Evolutionary conservation across 2,888 invertebrate species (phyloP).

Genomic region (Apamea epomidion): DNA sequence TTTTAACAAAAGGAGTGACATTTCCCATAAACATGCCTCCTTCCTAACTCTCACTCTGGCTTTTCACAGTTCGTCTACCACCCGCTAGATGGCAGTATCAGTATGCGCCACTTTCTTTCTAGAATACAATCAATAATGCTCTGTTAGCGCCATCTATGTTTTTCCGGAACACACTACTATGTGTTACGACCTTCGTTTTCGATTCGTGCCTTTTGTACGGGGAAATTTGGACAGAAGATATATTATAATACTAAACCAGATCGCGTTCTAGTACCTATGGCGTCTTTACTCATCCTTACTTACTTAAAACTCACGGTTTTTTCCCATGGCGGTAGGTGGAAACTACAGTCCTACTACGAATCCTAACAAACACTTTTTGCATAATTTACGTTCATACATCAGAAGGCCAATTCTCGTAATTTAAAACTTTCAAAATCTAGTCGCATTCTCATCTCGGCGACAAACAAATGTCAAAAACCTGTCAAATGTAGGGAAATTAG

Average conservation of each 20-base stretch:
- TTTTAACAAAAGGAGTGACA: background rate
- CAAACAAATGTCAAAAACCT: no score
- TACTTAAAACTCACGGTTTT: no score
- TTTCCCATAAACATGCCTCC: background rate
- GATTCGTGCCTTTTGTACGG: background rate
- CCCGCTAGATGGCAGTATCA: slow-evolving; percentile 73
- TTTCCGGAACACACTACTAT: slow-evolving; percentile 52
- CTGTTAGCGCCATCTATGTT: slow-evolving; percentile 66
- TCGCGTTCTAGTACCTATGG: background rate
- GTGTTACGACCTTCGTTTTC: background rate
- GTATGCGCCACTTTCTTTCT: no score
- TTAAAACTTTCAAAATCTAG: no score
- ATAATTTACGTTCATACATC: no score
- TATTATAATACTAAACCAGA: background rate
- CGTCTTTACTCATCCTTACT: no score
- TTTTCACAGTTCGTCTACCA: slow-evolving; percentile 61
- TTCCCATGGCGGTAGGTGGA: no score
- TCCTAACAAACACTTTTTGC: background rate
- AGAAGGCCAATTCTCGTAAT: no score
- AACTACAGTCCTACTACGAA: no score
- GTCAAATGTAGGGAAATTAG: no score
- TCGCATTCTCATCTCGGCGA: no score
- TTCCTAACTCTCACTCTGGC: no score
- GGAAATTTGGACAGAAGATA: background rate
- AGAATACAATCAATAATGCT: background rate